Evolutionary conservation across 2,888 invertebrate genomes (phyloP), one percentile per base, ranked within the genome.

Genomic region (Habrosyne pyritoides): DNA sequence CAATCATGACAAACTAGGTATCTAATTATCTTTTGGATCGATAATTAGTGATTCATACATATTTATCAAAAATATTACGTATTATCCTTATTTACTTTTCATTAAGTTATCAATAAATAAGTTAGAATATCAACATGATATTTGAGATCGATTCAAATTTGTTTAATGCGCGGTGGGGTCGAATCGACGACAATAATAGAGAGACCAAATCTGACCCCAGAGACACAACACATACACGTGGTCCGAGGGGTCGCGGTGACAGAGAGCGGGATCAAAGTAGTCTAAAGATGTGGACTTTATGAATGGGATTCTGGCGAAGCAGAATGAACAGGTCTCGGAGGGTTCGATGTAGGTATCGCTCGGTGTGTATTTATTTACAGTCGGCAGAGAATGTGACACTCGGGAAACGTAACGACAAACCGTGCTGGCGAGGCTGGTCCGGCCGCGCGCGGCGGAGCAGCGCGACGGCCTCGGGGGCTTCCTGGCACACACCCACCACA

Each of bases 201-300:
- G 63, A 57, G 63, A 63, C 67, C 68, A 64, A 64, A 72, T 68
- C 66, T 70, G 75, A 73, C 67, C 71, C 70, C 66, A 51, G 71
- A 62, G 67, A 64, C 57, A 42, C 62, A 56, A 46, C 53, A 28
- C 49, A 52, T 57, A 54, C 65, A 61, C 64, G 57, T 60, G 53
- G 61, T 55, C 56, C 63, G 62, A 63, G 66, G 66, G 63, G 70
- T 56, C 64, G 53, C 60, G 60, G 59, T 57, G 61, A 56, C 59
- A 53, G 61, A 66, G 65, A 58, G 60, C 61, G 60, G 67, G 61
- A 61, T 59, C 66, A 62, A 67, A n/a, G n/a, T n/a, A n/a, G n/a
- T n/a, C n/a, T n/a, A n/a, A n/a, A 66, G 61, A 51, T 52, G 61
- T 28, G 18, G 49, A 10, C 28, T 50, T 21, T 28, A 28, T 28